Evolutionary conservation across 2,888 invertebrate species (phyloP).

Genomic region (Metallyticus violacea): DNA sequence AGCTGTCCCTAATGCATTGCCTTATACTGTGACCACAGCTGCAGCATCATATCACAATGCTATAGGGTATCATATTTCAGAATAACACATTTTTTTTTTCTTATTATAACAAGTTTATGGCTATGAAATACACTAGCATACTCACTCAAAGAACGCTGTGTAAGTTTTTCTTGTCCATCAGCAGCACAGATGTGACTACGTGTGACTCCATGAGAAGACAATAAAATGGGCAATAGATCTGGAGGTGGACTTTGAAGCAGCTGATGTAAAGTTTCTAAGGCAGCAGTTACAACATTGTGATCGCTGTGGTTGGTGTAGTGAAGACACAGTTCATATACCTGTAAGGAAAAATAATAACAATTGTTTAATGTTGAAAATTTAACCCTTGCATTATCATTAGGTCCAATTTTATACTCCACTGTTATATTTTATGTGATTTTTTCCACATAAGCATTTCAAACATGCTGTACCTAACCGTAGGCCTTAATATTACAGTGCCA

Average conservation of each 20-base stretch:
- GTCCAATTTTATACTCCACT: too few relatives aligned
- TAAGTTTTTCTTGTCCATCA: slow-evolving; percentile 45
- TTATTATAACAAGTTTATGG: too few relatives aligned
- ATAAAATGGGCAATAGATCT: slow-evolving; percentile 53
- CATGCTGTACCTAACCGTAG: too few relatives aligned
- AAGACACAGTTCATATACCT: slow-evolving; percentile 77
- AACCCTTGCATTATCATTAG: background rate
- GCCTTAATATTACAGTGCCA: too few relatives aligned
- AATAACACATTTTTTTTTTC: too few relatives aligned
- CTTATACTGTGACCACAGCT: too few relatives aligned
- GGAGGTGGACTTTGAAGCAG: slow-evolving; percentile 57
- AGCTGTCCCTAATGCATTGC: too few relatives aligned
- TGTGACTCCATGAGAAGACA: slow-evolving; percentile 50
- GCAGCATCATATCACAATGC: too few relatives aligned
- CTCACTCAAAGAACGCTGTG: slow-evolving; percentile 57
- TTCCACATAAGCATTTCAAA: too few relatives aligned
- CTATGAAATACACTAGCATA: background rate
- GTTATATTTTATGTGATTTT: background rate
- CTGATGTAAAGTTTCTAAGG: slow-evolving; percentile 73
- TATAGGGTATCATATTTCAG: too few relatives aligned
- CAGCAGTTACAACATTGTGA: slow-evolving; percentile 85
- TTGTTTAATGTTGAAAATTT: background rate
- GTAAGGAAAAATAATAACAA: slow-evolving; percentile 48
- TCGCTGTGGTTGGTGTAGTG: slow-evolving; percentile 66
- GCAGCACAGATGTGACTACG: slow-evolving; percentile 46